Base-by-base conservation (phyloP, 2,888 invertebrate genomes). In the Xanthia icteritia region DNA sequence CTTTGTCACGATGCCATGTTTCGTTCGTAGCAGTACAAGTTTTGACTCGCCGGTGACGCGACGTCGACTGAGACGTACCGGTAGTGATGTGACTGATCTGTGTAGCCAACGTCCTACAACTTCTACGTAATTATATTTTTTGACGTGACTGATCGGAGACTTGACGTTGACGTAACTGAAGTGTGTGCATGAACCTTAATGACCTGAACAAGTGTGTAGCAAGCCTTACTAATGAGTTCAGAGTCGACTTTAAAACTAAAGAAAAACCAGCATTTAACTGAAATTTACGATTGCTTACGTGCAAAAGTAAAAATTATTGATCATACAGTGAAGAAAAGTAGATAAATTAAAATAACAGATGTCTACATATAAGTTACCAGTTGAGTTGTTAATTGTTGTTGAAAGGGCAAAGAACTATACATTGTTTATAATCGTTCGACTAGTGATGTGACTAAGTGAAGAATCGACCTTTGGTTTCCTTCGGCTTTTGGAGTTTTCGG, bases 351-450 rank as follows among this genome's bases (percentile, higher is more conserved):
- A 23, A 27, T 13, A 58, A 76, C 23, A 36, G 17, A 63, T 6
- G 54, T 54, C 5, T n/a, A n/a, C n/a, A n/a, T n/a, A 5, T 27
- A 9, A 45, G 13, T 48, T 65, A 48, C 45, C 15, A 56, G 36
- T 39, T 54, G 23, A 36, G 48, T 66, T 51, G 56, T 58, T 68
- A 77, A 67, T 82, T 67, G 60, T 23, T 61, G 60, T 45, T 13
- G 20, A 64, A 65, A 79, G 84, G 75, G 70, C 42, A 83, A 79
- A 64, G 60, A 72, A 74, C 75, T 65, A 51, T 65, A 83, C 83
- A 65, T 72, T 79, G 83, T 83, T 45, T n/a, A 9, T 66, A 20
- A 66, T 58, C 45, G 48, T 4, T 45, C 66, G 0, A 51, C 56
- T 77, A 82, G 81, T 82, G 81, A 58, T 63, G 81, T 58, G 1